These are phyloP conservation scores for Phlogophora meticulosa DNA, from an alignment of 2,888 invertebrate species.

Conservation along the genomic window DNA sequence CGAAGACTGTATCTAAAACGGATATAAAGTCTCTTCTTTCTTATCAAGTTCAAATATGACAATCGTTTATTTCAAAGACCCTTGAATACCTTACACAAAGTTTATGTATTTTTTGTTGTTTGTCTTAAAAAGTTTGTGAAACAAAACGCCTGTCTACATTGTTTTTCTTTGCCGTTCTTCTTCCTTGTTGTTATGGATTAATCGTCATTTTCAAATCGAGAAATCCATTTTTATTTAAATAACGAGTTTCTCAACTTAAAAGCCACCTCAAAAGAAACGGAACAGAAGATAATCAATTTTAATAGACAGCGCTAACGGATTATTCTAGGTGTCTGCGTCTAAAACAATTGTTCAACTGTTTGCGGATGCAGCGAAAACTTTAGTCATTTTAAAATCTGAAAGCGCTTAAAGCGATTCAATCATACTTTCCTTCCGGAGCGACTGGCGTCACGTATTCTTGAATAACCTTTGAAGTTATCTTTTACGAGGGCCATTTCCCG, in stretches of 20 bases:
- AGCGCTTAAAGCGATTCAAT: constrained; percentile 62
- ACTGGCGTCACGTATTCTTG: constrained; percentile 52
- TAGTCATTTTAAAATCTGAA: constrained; percentile 60
- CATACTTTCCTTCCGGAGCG: constrained; percentile 59
- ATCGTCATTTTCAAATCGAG: constrained; percentile 48
- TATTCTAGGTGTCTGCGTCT: constrained; percentile 51
- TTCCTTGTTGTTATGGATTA: constrained; percentile 40
- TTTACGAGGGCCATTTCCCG: constrained; percentile 55
- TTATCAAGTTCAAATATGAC: constrained; percentile 51
- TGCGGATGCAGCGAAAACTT: constrained; percentile 62
- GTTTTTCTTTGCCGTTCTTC: constrained; percentile 44
- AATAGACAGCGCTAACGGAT: constrained; percentile 46
- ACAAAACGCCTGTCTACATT: constrained; percentile 40
- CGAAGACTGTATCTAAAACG: constrained; percentile 42
- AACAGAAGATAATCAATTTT: constrained; percentile 48
- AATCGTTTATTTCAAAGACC: constrained; percentile 50
- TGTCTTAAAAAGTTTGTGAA: constrained; percentile 41
- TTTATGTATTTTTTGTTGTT: constrained; percentile 47
- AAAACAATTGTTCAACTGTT: constrained; percentile 56
- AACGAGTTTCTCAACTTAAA: constrained; percentile 29
- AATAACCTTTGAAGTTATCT: constrained; percentile 61
- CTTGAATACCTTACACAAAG: constrained; percentile 38
- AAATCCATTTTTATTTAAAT: constrained; percentile 45
- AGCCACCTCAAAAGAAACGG: constrained; percentile 36
- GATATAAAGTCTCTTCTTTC: constrained; percentile 46